phyloP scores from a whole-genome alignment of 2,888 invertebrate genomes.

The Rhynchonema sp. region DNA sequence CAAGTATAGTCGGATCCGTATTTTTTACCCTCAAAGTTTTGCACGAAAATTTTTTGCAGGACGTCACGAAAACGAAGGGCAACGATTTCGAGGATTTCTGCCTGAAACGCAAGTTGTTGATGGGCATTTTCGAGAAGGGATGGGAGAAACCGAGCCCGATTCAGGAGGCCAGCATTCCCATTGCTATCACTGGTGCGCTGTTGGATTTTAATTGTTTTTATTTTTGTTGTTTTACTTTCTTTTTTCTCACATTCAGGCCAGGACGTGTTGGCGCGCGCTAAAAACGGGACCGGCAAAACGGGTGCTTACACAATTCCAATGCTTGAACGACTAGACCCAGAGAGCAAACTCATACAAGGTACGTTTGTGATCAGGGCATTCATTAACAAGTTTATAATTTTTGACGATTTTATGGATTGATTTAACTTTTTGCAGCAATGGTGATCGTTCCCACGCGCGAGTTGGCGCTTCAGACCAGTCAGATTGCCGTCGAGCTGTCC shows the following conservation, averaged over 20 bases:
- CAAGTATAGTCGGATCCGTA: too few relatives aligned
- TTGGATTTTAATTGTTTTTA: background rate
- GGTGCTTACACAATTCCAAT: slow-evolving; percentile 98
- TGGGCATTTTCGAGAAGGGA: slow-evolving; percentile 98
- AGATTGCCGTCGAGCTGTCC: slow-evolving; percentile 94
- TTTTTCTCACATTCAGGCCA: slow-evolving; percentile 14
- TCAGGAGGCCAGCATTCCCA: slow-evolving; percentile 96
- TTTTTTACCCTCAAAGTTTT: background rate
- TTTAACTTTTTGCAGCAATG: slow-evolving; percentile 32
- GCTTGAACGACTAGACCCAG: slow-evolving; percentile 58
- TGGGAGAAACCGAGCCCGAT: slow-evolving; percentile 96
- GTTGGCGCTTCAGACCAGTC: slow-evolving; percentile 93
- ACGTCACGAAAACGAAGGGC: slow-evolving; percentile 95
- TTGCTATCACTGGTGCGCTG: slow-evolving; percentile 72
- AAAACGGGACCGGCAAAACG: slow-evolving; percentile 98
- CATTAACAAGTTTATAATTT: background rate
- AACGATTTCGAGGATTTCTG: slow-evolving; percentile 99
- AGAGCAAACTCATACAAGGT: slow-evolving; percentile 74
- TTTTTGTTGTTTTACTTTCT: background rate
- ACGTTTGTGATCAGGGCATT: background rate
- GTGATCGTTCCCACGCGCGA: slow-evolving; percentile 96
- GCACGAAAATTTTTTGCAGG: slow-evolving; percentile 40
- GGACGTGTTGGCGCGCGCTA: slow-evolving; percentile 92
- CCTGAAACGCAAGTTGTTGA: slow-evolving; percentile 79
- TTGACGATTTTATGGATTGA: background rate